These are phyloP conservation scores for Nephrotoma guestfalica DNA, from an alignment of 2,888 invertebrate genomes.

Conservation along the genomic window DNA sequence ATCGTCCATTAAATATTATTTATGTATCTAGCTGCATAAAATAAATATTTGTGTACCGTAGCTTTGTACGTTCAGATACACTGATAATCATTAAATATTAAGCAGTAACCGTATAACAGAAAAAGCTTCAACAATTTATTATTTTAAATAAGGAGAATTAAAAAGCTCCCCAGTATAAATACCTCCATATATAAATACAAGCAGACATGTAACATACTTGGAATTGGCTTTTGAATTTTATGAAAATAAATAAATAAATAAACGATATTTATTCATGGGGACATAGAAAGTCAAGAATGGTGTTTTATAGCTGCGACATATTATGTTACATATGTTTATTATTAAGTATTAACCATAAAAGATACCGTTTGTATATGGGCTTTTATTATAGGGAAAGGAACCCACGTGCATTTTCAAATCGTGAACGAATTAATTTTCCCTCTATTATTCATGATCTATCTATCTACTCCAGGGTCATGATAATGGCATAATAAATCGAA, in stretches of 20 bases:
- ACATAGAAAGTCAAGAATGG: neutral
- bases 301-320: neutral
- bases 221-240: neutral
- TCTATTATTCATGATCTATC: too few relatives aligned
- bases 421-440: too few relatives aligned
- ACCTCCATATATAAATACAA: neutral
- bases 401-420: too few relatives aligned
- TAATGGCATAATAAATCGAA: too few relatives aligned
- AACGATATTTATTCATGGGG: neutral
- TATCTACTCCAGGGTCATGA: too few relatives aligned
- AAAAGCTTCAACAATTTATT: neutral
- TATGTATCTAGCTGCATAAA: neutral
- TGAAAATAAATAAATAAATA: neutral
- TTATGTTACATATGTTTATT: neutral
- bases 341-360: neutral
- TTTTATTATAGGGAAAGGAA: too few relatives aligned
- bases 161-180: neutral
- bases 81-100: neutral
- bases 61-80: neutral
- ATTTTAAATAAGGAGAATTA: neutral
- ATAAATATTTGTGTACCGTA: neutral
- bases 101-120: neutral
- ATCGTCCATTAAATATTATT: neutral
- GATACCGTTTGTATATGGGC: neutral
- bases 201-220: neutral